These are phyloP conservation scores for Spisula subtruncata DNA, from an alignment of 2,888 invertebrate genomes.

Conservation along the genomic window DNA sequence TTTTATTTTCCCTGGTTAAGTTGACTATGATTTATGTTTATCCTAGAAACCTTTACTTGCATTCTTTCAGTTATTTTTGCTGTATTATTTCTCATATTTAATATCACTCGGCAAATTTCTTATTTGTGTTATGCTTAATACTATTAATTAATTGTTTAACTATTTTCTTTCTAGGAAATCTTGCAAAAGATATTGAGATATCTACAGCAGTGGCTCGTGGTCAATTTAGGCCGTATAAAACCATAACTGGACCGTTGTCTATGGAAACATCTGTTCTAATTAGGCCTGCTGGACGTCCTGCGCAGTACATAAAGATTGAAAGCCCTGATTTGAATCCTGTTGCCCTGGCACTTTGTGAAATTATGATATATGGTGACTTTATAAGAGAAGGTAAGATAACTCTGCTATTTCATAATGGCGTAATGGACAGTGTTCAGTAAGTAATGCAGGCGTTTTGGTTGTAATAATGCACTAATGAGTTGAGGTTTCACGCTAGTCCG, in stretches of 20 bases:
- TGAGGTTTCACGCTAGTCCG: no score
- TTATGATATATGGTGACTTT: constrained; percentile 18
- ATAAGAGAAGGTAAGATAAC: background rate
- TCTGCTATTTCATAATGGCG: background rate
- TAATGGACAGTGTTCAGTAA: no score
- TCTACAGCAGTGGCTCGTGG: background rate
- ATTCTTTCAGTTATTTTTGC: no score
- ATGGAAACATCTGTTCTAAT: background rate
- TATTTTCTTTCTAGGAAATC: background rate
- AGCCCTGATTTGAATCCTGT: background rate
- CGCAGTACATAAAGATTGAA: constrained; percentile 5
- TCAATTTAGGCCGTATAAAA: background rate
- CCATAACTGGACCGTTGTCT: background rate
- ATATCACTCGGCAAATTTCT: background rate
- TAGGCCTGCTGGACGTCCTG: background rate
- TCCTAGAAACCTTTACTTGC: no score
- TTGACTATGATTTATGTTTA: no score
- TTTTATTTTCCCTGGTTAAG: no score
- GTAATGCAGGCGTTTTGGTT: no score
- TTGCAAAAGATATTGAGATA: constrained; percentile 22
- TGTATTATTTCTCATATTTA: no score
- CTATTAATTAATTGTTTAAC: no score
- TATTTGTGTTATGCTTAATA: no score
- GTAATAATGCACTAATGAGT: no score
- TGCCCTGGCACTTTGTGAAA: constrained; percentile 30